These are phyloP conservation scores for Subacronicta megacephala DNA, from an alignment of 2,888 invertebrate species.

Conservation along the genomic window DNA sequence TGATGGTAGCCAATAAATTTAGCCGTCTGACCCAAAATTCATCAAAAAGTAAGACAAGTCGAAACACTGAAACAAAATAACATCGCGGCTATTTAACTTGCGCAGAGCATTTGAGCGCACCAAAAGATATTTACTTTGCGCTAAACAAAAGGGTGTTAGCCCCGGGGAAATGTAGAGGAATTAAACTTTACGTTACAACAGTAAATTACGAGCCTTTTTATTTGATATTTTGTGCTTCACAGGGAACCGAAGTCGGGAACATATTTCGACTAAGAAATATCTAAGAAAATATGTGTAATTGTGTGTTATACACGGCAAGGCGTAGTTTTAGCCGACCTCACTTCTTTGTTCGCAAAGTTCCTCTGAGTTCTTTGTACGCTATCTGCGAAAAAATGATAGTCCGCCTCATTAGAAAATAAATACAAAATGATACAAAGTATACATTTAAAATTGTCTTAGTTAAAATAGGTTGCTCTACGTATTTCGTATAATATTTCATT, in stretches of 20 bases:
- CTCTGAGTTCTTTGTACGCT: too few relatives aligned
- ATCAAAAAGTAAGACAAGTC: conserved; percentile 27
- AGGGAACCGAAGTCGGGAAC: background rate
- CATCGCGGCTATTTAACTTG: conserved; percentile 18
- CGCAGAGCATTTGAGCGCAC: conserved; percentile 18
- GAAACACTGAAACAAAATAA: conserved; percentile 18
- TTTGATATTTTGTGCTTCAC: conserved; percentile 3
- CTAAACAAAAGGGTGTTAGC: conserved; percentile 33
- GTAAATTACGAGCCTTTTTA: conserved; percentile 14
- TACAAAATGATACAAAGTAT: too few relatives aligned
- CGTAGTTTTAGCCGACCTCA: too few relatives aligned
- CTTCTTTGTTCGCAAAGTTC: too few relatives aligned
- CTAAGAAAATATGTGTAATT: too few relatives aligned
- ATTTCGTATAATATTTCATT: conserved; percentile 23
- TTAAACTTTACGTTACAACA: conserved; percentile 18
- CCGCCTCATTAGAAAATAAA: too few relatives aligned
- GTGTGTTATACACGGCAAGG: too few relatives aligned
- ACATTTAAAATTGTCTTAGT: conserved; percentile 3
- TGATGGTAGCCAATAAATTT: too few relatives aligned
- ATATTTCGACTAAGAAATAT: background rate
- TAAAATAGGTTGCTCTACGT: conserved; percentile 18
- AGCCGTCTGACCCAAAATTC: background rate
- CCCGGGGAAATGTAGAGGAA: conserved; percentile 15
- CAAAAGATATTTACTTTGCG: conserved; percentile 43
- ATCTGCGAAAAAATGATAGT: too few relatives aligned